Evolutionary conservation across 2,797 vertebrate genomes (phyloP).

Genomic region (Danio kyathit): DNA sequence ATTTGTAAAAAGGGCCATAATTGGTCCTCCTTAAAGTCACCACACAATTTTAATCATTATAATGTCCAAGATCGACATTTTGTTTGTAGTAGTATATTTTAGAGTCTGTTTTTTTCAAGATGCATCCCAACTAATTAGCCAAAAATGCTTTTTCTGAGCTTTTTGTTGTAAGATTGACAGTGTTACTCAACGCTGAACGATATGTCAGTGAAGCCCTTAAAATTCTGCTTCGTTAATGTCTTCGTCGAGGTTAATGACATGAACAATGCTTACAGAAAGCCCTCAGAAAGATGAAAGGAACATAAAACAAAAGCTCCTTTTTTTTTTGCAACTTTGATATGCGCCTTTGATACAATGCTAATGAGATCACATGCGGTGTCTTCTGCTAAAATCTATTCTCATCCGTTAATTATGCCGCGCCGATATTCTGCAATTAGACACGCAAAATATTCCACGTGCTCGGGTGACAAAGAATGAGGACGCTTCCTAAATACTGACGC

Average conservation of each 20-base stretch:
- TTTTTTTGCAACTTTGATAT: slow-evolving; percentile 80
- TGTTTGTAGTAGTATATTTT: background rate
- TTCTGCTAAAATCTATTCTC: slow-evolving; percentile 73
- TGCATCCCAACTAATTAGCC: background rate
- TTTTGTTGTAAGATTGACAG: slow-evolving; percentile 34
- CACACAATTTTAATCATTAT: no score
- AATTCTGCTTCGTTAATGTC: slow-evolving; percentile 75
- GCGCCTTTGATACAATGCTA: slow-evolving; percentile 80
- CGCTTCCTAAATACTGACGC: slow-evolving; percentile 36
- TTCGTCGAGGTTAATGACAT: slow-evolving; percentile 77
- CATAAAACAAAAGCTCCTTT: slow-evolving; percentile 76
- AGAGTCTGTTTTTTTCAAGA: background rate
- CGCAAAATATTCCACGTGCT: slow-evolving; percentile 69
- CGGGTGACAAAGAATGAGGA: slow-evolving; percentile 58
- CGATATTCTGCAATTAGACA: slow-evolving; percentile 70
- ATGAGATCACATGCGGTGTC: slow-evolving; percentile 78
- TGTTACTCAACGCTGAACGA: slow-evolving; percentile 45
- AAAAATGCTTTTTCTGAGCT: slow-evolving; percentile 22
- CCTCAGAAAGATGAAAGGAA: slow-evolving; percentile 76
- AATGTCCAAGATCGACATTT: no score
- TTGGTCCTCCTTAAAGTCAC: no score
- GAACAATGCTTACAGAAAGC: slow-evolving; percentile 78
- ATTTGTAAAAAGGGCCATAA: no score
- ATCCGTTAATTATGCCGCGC: slow-evolving; percentile 74
- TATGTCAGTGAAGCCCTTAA: slow-evolving; percentile 73